Evolutionary conservation across 1,140 invertebrate species (phyloP), one percentile per base, ranked within the genome.

Genomic region (Lineus longissimus): DNA sequence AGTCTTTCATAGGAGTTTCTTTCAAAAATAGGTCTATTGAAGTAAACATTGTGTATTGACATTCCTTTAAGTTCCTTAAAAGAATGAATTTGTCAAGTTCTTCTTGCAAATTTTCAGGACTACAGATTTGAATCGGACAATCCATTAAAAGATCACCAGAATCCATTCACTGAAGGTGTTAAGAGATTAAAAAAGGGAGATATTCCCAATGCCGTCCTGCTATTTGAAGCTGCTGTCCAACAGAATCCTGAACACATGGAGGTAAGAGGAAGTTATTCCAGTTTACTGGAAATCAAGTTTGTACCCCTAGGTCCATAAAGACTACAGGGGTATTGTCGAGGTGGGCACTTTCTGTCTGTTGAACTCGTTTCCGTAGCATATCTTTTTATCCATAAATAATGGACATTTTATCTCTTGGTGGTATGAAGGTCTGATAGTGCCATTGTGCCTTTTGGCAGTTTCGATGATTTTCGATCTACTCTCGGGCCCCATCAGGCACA

Each of bases 181-280:
- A 85, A 88, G 71, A 89, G 89, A 74, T 80, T 97, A 59, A 86
- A 87, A 73, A 86, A 86, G 66, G 95, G 94, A 27, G 95, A 98
- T 83, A 86, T 98, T 62, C 91, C 95, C 19, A 92, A 93, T 70
- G 96, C 97, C 27, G 95, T 98, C 0, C 82, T 99, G 2, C 91
- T 95, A 73, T 98, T 98, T 84, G 97, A 99, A 85, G 92, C 93
- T 61, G 95, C 95, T 43, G 92, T 90, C 7, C 90, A 94, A 77
- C 89, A 95, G 78, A 84, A 93, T 64, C 87, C 90, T 2, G 84
- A 89, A 36, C 90, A 93, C 78, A 78, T 87, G 0, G 88, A 94
- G 80, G 91, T 91, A 31, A 93, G 91, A 91, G 15, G 47, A n/a
- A 7, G 33, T 4, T 15, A 57, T 25, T 2, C 15, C 23, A 22